Conservation (phyloP, 2,113 vertebrate species). For the Oriolus oriolus region DNA sequence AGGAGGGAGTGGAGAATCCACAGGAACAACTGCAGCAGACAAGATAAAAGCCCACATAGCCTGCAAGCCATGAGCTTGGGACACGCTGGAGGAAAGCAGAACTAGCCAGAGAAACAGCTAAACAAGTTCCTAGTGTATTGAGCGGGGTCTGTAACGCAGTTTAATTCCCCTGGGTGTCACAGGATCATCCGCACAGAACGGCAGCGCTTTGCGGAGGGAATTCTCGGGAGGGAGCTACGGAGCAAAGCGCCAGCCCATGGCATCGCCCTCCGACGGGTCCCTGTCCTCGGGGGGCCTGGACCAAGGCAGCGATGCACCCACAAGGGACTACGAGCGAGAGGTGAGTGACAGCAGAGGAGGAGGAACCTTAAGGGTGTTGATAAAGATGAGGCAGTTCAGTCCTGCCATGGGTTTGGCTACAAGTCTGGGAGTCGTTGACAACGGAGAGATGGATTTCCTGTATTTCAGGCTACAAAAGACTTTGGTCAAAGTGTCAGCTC, state of each 20-base stretch:
- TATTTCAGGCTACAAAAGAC: background rate
- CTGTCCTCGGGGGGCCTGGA: constrained; percentile 94
- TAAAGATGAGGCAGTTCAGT: background rate
- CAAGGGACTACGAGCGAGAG: constrained; percentile 93
- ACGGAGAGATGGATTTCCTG: background rate
- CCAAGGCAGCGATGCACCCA: constrained; percentile 83
- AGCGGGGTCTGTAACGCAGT: background rate
- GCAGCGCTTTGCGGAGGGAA: constrained; percentile 89
- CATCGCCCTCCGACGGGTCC: constrained; percentile 93
- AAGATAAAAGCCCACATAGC: background rate
- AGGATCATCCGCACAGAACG: constrained; percentile 92
- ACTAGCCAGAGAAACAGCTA: background rate
- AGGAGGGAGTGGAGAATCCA: background rate
- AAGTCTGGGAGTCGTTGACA: rapidly evolving
- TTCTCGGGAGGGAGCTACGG: constrained; percentile 89
- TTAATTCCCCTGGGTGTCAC: background rate
- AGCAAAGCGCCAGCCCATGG: constrained; percentile 88
- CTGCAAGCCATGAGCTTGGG: background rate
- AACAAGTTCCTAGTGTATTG: too few species aligned
- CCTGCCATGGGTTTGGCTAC: background rate
- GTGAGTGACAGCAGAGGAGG: constrained; percentile 59
- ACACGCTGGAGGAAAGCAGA: background rate
- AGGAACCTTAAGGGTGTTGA: background rate
- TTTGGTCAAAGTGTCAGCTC: background rate
- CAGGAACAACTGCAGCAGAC: background rate